Conservation (phyloP, 1,140 invertebrate species). For the Heliconius congener region DNA sequence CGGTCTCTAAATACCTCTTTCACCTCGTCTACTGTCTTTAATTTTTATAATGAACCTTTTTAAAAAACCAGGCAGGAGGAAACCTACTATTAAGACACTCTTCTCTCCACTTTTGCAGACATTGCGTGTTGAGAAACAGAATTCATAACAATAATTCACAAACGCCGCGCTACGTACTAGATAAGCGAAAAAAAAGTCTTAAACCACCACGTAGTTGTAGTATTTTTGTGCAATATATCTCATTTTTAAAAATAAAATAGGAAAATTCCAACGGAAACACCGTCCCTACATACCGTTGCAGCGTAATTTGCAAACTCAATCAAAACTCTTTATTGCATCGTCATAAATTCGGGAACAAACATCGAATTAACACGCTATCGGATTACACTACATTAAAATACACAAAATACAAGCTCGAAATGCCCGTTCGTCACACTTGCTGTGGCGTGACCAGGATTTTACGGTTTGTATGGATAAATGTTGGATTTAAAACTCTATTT, state of each 20-base stretch:
- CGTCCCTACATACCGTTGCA: not conserved
- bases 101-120: too few species aligned
- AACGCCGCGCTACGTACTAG: too few species aligned
- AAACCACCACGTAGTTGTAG: too few species aligned
- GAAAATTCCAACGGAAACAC: not conserved
- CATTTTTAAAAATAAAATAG: not conserved
- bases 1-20: too few species aligned
- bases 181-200: too few species aligned
- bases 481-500: not conserved
- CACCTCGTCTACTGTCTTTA: too few species aligned
- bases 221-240: not conserved
- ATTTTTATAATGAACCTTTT: too few species aligned
- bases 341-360: conserved; percentile 31
- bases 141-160: too few species aligned
- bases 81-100: too few species aligned
- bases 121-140: too few species aligned
- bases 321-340: conserved; percentile 29
- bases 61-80: too few species aligned
- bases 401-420: conserved; percentile 20
- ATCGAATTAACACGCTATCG: conserved; percentile 32
- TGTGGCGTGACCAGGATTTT: not conserved
- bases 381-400: conserved; percentile 32
- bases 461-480: not conserved
- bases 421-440: conserved; percentile 25
- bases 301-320: conserved; percentile 28